These are phyloP conservation scores for Columba guinea DNA, from an alignment of 2,797 vertebrate species.

Conservation along the genomic window DNA sequence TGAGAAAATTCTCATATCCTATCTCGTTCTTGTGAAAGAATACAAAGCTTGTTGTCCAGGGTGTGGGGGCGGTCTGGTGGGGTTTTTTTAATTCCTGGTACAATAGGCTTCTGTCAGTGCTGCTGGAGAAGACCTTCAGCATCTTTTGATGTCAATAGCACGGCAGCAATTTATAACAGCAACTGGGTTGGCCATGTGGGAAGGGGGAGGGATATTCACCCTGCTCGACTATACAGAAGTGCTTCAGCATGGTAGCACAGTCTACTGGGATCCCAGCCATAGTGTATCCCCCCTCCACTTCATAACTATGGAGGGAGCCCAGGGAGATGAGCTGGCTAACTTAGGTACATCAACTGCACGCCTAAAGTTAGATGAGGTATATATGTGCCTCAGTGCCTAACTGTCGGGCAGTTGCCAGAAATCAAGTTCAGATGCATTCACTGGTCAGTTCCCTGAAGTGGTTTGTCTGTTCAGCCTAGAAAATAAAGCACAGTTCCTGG, in stretches of 20 bases:
- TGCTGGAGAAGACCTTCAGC: conserved; percentile 25
- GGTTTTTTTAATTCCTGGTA: neutral
- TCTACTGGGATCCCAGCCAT: neutral
- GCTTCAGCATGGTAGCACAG: neutral
- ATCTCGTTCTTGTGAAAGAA: neutral
- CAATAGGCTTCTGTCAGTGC: conserved; percentile 31
- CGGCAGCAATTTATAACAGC: conserved; percentile 6
- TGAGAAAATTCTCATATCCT: conserved; percentile 64
- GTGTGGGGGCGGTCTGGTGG: neutral
- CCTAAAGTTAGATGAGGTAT: neutral
- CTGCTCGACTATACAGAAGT: neutral
- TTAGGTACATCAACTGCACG: neutral
- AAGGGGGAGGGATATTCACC: neutral
- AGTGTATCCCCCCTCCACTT: neutral
- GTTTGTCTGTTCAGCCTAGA: neutral
- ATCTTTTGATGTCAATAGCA: conserved; percentile 46
- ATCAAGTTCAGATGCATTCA: neutral
- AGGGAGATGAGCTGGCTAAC: neutral
- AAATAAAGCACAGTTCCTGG: neutral
- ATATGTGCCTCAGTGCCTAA: neutral
- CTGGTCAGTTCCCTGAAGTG: neutral
- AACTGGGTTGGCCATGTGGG: neutral
- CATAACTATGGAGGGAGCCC: neutral
- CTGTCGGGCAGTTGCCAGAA: neutral
- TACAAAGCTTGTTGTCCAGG: neutral